Evolutionary conservation across 1,140 invertebrate species (phyloP).

Genomic region (Drosophila subobscura): DNA sequence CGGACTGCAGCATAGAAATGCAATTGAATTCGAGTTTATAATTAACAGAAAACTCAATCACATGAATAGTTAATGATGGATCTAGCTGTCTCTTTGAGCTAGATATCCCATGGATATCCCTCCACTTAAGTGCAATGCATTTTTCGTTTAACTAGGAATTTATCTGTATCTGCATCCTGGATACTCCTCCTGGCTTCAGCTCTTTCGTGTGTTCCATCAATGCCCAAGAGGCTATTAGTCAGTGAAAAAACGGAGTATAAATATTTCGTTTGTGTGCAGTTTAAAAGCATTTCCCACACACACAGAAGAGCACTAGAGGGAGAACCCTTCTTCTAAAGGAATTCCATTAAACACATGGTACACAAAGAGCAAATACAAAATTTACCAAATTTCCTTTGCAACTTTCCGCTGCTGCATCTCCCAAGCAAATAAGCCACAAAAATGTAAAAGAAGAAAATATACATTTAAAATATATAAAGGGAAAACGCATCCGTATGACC

Average conservation of each 20-base stretch:
- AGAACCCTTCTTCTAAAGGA: slow-evolving; percentile 28
- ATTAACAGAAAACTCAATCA: slow-evolving; percentile 37
- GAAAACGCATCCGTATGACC: too few species aligned
- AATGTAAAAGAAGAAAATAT: too few species aligned
- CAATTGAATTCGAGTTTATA: slow-evolving; percentile 41
- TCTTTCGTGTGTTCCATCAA: slow-evolving; percentile 55
- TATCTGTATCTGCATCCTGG: slow-evolving; percentile 26
- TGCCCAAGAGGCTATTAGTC: slow-evolving; percentile 64
- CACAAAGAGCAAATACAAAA: slow-evolving; percentile 60
- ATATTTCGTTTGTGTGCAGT: slow-evolving; percentile 67
- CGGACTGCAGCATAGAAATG: not conserved
- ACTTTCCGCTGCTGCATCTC: not conserved
- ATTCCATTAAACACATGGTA: slow-evolving; percentile 57
- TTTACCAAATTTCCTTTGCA: slow-evolving; percentile 31
- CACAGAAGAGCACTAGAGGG: not conserved
- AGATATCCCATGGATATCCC: slow-evolving; percentile 14
- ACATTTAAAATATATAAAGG: too few species aligned
- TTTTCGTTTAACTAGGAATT: slow-evolving; percentile 34
- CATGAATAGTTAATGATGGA: slow-evolving; percentile 45
- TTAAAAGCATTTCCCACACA: slow-evolving; percentile 63
- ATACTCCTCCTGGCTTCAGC: not conserved
- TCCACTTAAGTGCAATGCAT: slow-evolving; percentile 15
- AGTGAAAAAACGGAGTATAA: slow-evolving; percentile 41
- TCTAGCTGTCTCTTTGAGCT: slow-evolving; percentile 26
- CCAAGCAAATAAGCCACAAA: too few species aligned